These are phyloP conservation scores for Dryoscopus gambensis DNA, from an alignment of 2,113 vertebrate species.

Conservation along the genomic window DNA sequence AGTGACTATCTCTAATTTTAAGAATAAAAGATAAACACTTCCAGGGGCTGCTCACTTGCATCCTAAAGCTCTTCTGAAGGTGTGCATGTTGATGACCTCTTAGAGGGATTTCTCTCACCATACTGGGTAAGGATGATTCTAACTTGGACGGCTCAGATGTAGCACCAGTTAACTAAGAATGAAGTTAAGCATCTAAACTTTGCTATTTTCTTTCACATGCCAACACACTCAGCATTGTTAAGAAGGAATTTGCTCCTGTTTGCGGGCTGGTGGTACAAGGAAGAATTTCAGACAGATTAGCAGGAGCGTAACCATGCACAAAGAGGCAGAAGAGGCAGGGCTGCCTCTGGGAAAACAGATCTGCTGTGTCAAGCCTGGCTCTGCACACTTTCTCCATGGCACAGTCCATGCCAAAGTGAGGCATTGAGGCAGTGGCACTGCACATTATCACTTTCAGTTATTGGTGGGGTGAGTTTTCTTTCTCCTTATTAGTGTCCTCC, in stretches of 20 bases:
- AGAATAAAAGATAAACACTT: neutral
- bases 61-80: neutral
- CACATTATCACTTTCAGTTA: neutral
- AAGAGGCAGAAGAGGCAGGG: neutral
- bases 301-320: neutral
- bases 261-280: neutral
- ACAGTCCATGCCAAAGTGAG: neutral
- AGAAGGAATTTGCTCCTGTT: neutral
- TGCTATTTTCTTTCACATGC: neutral
- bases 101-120: neutral
- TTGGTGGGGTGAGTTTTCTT: neutral
- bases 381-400: neutral
- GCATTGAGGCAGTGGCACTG: neutral
- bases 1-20: neutral
- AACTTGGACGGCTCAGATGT: neutral
- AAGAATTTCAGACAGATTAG: neutral
- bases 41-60: neutral
- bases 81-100: neutral
- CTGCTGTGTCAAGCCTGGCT: neutral
- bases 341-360: neutral
- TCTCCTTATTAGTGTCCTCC: neutral
- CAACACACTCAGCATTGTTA: neutral
- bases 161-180: neutral
- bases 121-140: neutral
- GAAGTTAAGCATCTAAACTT: neutral